Evolutionary conservation across 2,797 vertebrate species (phyloP), one percentile per base, ranked within the genome.

Genomic region (Spinus pinus): DNA sequence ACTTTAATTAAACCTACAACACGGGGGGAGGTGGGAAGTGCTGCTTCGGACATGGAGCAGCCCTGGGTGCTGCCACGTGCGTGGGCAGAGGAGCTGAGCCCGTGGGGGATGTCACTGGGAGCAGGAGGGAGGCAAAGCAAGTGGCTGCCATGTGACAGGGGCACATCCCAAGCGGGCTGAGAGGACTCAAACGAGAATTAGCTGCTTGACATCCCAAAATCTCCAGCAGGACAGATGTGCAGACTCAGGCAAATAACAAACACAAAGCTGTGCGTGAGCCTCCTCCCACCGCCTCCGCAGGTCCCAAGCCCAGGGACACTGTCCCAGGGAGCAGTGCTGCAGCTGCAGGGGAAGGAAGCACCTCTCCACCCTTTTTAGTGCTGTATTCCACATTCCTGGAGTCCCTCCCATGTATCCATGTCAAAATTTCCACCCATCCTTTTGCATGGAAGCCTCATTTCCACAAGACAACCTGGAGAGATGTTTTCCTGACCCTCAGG

Each of bases 1-100:
- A 95, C 74, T 96, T 98, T 97, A 97, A 98, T 97, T 89, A 35
- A 50, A 97, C 95, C 92, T 96, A 95, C 71, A 78, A 53, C 0
- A 64, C 56, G 1, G 69, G 81, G n/a, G 71, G 81, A 64, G 49
- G 65, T 56, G 41, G 35, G 75, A 50, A n/a, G 53, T 2, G 65
- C 74, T 71, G 70, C 72, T 41, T 28, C 0, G 1, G 86, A 15
- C 75, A 56, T 0, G 0, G 5, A 80, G 70, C 35, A 19, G 81
- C 67, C 33, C 79, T 35, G 42, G 74, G 51, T 6, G 67, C 70
- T 88, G 90, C 85, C 62, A 19, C 2, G 0, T 0, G 4, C 2
- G 8, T 2, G 53, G 74, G 67, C 37, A 72, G 44, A 73, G 79
- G 47, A 74, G 92, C 85, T 25, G 58, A 81, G 85, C 65, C 54